Conservation (phyloP, 2,113 vertebrate genomes). For the Psittacus erithacus region DNA sequence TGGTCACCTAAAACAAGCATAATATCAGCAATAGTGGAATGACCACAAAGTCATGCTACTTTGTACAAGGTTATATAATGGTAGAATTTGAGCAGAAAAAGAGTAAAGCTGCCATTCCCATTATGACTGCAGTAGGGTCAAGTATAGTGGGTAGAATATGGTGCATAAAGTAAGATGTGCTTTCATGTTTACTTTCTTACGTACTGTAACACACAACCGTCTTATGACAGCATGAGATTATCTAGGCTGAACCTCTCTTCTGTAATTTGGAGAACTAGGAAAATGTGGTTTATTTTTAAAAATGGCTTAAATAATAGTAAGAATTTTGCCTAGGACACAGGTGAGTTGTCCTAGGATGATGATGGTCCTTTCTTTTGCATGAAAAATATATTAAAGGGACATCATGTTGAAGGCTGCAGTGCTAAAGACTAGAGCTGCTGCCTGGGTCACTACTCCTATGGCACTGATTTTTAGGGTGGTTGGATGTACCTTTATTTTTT, state of each 20-base stretch:
- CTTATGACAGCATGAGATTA: fast-evolving
- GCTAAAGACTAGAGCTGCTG: not conserved
- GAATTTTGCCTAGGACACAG: not conserved
- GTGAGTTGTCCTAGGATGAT: not conserved
- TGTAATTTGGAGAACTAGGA: not conserved
- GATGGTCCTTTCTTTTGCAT: not conserved
- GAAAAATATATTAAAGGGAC: not conserved
- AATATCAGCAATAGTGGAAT: not conserved
- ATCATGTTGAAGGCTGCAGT: not conserved
- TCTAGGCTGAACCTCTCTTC: not conserved
- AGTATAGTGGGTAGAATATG: not conserved
- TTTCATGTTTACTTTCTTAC: not conserved
- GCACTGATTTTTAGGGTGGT: not conserved
- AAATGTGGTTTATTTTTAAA: not conserved
- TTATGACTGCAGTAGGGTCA: not conserved
- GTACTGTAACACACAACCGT: not conserved
- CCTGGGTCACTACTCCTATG: not conserved
- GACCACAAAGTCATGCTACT: not conserved
- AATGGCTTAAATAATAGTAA: not conserved
- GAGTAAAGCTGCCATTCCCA: not conserved
- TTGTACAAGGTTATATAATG: not conserved
- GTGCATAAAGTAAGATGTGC: not conserved
- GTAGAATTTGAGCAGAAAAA: not conserved
- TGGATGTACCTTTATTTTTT: not conserved
- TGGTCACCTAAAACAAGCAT: not conserved